Evolutionary conservation across 2,797 vertebrate species (phyloP).

Genomic region (Fratercula arctica): DNA sequence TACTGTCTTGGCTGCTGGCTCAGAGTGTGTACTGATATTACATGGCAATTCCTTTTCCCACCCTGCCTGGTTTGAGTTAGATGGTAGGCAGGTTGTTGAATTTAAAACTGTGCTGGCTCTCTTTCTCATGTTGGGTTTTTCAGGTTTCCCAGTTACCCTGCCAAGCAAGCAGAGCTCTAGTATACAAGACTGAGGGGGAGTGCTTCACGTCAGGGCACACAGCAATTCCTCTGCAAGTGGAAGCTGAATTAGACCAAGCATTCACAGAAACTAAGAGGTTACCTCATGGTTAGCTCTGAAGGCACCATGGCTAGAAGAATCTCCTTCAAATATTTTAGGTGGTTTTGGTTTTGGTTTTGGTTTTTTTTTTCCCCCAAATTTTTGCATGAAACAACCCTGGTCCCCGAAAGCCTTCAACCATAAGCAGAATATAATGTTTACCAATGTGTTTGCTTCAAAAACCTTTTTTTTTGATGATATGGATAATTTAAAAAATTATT

Average conservation of each 20-base stretch:
- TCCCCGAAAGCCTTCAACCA: not conserved
- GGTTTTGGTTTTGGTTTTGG: not conserved
- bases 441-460: conserved; percentile 3
- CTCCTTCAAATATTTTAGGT: not conserved
- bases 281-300: not conserved
- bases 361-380: fast-evolving
- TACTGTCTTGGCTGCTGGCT: not conserved
- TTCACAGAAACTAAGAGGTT: not conserved
- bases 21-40: not conserved
- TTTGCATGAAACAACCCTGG: not conserved
- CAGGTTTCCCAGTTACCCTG: not conserved
- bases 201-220: not conserved
- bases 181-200: not conserved
- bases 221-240: not conserved
- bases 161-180: not conserved
- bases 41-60: not conserved
- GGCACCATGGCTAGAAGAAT: not conserved
- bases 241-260: not conserved
- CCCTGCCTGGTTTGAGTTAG: not conserved
- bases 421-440: not conserved
- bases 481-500: conserved; percentile 10
- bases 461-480: not conserved
- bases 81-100: not conserved
- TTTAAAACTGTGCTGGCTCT: not conserved
- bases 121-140: not conserved